phyloP scores from a whole-genome alignment of 2,113 vertebrate genomes.

The Cercopithecus mona region DNA sequence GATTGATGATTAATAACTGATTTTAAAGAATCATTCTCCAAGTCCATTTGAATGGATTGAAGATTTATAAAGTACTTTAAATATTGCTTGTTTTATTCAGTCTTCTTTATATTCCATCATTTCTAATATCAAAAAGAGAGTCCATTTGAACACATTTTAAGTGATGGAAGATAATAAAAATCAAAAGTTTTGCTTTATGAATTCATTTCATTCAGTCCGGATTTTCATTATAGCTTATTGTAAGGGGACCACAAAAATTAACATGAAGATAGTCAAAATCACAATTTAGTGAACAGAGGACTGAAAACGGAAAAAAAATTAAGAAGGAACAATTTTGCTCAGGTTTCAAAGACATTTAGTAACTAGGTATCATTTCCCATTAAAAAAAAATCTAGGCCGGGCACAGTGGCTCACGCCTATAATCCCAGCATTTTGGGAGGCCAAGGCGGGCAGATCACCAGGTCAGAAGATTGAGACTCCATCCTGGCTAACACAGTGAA shows the following conservation, averaged over 20 bases:
- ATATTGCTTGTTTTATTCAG: background rate
- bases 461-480: no score
- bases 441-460: no score
- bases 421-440: no score
- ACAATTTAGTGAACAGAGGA: slow-evolving; percentile 24
- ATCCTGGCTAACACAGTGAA: no score
- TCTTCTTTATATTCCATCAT: background rate
- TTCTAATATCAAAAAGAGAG: background rate
- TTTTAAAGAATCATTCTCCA: background rate
- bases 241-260: slow-evolving; percentile 17
- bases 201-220: background rate
- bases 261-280: background rate
- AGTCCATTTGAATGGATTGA: background rate
- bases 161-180: background rate
- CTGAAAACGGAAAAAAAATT: background rate
- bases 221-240: slow-evolving; percentile 11
- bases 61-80: slow-evolving; percentile 28
- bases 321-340: background rate
- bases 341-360: background rate
- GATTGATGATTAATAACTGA: slow-evolving; percentile 2
- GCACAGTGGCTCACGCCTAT: no score
- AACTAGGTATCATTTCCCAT: background rate
- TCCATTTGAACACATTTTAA: slow-evolving; percentile 20
- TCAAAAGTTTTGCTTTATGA: background rate
- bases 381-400: no score